These are phyloP conservation scores for Melieria picta DNA, from an alignment of 2,888 invertebrate genomes.

Conservation along the genomic window DNA sequence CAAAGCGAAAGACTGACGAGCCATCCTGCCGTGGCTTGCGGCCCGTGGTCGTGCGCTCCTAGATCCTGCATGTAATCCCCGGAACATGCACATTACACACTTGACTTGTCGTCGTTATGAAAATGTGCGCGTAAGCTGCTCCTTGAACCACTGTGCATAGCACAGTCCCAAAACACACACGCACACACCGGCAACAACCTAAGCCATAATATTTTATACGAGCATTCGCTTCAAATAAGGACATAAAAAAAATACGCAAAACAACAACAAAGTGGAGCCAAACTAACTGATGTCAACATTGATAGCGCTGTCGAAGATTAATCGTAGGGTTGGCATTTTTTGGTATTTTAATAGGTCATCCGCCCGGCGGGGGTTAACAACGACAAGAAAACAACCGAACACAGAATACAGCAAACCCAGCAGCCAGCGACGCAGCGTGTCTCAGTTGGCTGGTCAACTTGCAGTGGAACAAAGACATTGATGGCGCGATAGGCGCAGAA, in stretches of 20 bases:
- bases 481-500: slow-evolving; percentile 29
- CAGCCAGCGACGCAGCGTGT: slow-evolving; percentile 3
- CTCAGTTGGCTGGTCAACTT: background rate
- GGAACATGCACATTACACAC: too few relatives aligned
- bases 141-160: too few relatives aligned
- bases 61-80: too few relatives aligned
- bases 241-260: slow-evolving; percentile 1
- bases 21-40: too few relatives aligned
- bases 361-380: slow-evolving; percentile 43
- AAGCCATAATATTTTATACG: too few relatives aligned
- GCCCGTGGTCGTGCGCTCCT: too few relatives aligned
- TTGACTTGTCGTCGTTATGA: too few relatives aligned
- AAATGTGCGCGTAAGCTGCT: too few relatives aligned
- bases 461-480: slow-evolving; percentile 5
- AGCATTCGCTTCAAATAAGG: too few relatives aligned
- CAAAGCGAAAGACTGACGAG: too few relatives aligned
- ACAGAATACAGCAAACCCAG: slow-evolving; percentile 17
- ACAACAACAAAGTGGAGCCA: slow-evolving; percentile 14
- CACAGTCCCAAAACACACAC: too few relatives aligned
- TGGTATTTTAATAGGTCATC: slow-evolving; percentile 47
- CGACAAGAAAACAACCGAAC: slow-evolving; percentile 26
- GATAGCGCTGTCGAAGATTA: slow-evolving; percentile 45
- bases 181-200: too few relatives aligned
- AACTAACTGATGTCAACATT: slow-evolving; percentile 44
- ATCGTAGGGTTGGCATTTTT: slow-evolving; percentile 44